phyloP scores from a whole-genome alignment of 2,113 vertebrate species.

The Scytalopus superciliaris region DNA sequence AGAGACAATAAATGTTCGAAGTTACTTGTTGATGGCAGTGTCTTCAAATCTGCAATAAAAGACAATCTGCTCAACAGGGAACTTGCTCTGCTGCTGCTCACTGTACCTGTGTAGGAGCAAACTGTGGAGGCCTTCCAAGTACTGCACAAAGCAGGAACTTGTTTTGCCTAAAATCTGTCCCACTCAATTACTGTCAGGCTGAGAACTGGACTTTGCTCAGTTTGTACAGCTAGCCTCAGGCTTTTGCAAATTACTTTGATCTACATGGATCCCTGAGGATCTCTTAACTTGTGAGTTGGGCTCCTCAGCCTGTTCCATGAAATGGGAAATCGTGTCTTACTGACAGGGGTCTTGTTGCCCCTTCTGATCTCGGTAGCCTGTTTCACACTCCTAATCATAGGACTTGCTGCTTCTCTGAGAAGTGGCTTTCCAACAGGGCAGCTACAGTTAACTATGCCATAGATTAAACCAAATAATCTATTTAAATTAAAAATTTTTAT shows the following conservation, averaged over 20 bases:
- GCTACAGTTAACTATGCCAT: neutral
- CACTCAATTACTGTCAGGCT: neutral
- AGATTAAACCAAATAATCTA: neutral
- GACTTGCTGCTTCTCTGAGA: neutral
- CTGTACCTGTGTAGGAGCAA: neutral
- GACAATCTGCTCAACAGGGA: neutral
- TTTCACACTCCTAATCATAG: neutral
- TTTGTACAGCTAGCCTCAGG: conserved; percentile 36
- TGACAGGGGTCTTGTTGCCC: neutral
- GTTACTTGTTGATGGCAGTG: neutral
- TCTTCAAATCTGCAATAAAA: neutral
- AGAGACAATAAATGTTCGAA: neutral
- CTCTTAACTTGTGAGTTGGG: neutral
- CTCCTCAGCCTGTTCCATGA: neutral
- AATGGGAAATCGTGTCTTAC: neutral
- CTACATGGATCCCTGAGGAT: conserved; percentile 4
- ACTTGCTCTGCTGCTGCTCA: neutral
- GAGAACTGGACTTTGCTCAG: conserved; percentile 15
- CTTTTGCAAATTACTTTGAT: conserved; percentile 19
- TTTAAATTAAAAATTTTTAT: neutral
- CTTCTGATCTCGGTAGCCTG: neutral
- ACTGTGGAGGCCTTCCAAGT: neutral
- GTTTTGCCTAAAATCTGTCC: conserved; percentile 38
- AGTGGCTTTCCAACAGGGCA: neutral
- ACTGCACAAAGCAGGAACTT: neutral